These are phyloP conservation scores for Paramormyrops kingsleyae DNA, from an alignment of 2,113 vertebrate species.

Conservation along the genomic window DNA sequence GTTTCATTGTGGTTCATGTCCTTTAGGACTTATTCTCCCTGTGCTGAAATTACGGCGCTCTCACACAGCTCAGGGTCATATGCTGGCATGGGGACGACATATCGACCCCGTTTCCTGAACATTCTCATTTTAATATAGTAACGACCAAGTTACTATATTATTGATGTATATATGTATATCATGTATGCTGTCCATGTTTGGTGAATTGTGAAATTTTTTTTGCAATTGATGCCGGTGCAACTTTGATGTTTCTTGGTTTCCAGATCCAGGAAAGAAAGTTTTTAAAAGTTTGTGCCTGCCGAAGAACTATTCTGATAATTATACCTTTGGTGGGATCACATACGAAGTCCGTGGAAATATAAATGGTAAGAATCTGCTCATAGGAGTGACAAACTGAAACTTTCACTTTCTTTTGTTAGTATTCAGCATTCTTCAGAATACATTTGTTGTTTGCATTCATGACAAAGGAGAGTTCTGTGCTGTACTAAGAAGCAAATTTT, in stretches of 20 bases:
- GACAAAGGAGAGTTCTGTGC: background rate
- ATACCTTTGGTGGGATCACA: slow-evolving; percentile 79
- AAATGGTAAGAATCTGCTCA: slow-evolving; percentile 60
- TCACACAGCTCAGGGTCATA: background rate
- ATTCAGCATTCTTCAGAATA: too few relatives aligned
- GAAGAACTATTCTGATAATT: slow-evolving; percentile 71
- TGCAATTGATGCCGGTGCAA: background rate
- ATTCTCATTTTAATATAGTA: background rate
- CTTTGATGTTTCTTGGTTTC: slow-evolving; percentile 14
- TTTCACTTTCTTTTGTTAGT: too few relatives aligned
- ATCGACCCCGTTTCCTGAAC: background rate
- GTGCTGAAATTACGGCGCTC: background rate
- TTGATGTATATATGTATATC: too few relatives aligned
- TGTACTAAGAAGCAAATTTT: background rate
- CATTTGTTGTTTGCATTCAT: background rate
- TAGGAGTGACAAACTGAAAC: background rate
- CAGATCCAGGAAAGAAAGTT: slow-evolving; percentile 50
- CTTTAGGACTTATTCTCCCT: background rate
- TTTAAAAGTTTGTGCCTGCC: slow-evolving; percentile 82
- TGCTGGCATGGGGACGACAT: background rate
- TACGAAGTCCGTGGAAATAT: slow-evolving; percentile 79
- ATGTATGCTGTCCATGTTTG: background rate
- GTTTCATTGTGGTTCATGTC: background rate
- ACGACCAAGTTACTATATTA: background rate
- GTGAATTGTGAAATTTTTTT: background rate